Evolutionary conservation across 2,113 vertebrate species (phyloP).

Genomic region (Hemibagrus wyckioides): DNA sequence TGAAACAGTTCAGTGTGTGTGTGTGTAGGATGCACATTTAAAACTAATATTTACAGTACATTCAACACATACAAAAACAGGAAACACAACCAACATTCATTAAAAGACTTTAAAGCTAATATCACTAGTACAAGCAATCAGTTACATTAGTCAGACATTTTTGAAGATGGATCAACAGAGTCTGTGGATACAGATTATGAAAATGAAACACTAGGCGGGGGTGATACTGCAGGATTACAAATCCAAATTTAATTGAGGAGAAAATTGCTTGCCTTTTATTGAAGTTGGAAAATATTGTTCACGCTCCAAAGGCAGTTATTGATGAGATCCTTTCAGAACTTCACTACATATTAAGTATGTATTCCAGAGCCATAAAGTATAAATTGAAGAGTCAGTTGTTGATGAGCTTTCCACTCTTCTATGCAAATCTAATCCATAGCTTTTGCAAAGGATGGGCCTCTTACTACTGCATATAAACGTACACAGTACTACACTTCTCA

Average conservation of each 20-base stretch:
- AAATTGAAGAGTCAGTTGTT: constrained; percentile 47
- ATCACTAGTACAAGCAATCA: neutral
- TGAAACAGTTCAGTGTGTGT: no score
- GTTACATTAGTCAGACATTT: no score
- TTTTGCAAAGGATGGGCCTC: constrained; percentile 38
- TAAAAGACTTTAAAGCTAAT: constrained; percentile 43
- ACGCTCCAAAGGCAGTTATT: no score
- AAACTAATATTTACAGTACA: constrained; percentile 47
- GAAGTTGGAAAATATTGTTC: no score
- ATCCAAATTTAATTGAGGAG: no score
- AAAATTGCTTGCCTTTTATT: no score
- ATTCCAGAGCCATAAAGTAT: constrained; percentile 34
- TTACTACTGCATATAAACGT: constrained; percentile 39
- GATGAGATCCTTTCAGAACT: no score
- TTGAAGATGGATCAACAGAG: no score
- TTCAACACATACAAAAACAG: constrained; percentile 49
- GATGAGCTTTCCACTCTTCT: constrained; percentile 41
- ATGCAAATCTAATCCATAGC: constrained; percentile 41
- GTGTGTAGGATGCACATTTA: constrained; percentile 45
- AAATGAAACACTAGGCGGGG: no score
- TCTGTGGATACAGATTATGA: no score
- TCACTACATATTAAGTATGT: constrained; percentile 44
- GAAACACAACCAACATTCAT: constrained; percentile 50
- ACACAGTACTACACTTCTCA: neutral
- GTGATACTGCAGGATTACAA: no score